A percentile compares a stretch with the other conserved stretches of the same genome.
These are phyloP conservation scores for Labeo catla DNA, from an alignment of 2,113 vertebrate genomes.

Conservation along the genomic window DNA sequence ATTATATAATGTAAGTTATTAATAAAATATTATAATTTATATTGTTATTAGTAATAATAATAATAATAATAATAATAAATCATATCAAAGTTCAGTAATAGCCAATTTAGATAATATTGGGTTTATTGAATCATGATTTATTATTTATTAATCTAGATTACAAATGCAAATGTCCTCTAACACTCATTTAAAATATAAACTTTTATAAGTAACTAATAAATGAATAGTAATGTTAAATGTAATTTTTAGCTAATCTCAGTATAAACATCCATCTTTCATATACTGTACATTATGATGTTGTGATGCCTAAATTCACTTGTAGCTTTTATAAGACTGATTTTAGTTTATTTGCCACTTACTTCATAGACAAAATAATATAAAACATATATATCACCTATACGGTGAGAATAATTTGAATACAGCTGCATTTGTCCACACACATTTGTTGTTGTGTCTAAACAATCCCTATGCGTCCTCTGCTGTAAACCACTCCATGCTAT, in stretches of 20 bases:
- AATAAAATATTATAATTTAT: too few species aligned
- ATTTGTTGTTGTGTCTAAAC: background rate
- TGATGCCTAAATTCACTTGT: background rate
- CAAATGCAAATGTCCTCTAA: background rate
- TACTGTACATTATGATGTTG: background rate
- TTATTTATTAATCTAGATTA: background rate
- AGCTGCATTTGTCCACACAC: background rate
- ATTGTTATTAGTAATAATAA: too few species aligned
- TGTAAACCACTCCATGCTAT: constrained; percentile 32
- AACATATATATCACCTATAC: too few species aligned
- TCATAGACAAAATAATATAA: too few species aligned
- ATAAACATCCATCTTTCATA: background rate
- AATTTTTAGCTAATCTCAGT: background rate
- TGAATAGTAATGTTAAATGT: background rate
- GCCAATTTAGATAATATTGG: background rate
- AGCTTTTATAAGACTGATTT: background rate
- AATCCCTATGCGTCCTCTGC: background rate
- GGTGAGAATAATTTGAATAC: background rate
- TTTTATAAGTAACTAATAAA: background rate
- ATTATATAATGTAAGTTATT: too few species aligned
- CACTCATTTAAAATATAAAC: background rate
- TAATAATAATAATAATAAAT: too few species aligned
- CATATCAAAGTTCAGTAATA: background rate
- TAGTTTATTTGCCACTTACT: background rate
- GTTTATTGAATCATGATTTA: background rate